Evolutionary conservation across 2,113 vertebrate genomes (phyloP).

Genomic region (Dendrocopos noguchii): DNA sequence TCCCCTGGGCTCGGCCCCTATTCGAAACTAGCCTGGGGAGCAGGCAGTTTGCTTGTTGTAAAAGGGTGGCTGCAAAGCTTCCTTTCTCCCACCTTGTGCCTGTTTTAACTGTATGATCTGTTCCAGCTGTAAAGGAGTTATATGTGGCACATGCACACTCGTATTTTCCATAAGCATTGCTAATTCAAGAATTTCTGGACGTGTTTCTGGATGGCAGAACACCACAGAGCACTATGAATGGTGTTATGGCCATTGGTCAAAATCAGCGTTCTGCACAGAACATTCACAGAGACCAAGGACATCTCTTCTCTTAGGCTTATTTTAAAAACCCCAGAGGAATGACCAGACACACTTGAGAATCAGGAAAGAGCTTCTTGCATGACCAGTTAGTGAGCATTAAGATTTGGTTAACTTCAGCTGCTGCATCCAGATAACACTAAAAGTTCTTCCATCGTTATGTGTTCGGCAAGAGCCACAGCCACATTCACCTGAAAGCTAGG

Average conservation of each 20-base stretch:
- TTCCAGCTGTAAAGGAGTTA: neutral
- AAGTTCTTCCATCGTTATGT: accelerated
- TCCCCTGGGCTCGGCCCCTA: neutral
- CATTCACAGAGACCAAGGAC: neutral
- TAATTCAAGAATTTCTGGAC: neutral
- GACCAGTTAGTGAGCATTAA: neutral
- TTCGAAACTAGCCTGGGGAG: neutral
- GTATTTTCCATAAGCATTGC: neutral
- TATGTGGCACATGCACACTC: neutral
- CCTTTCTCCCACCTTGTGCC: neutral
- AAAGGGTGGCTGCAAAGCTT: neutral
- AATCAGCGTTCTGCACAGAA: neutral
- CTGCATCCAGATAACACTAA: accelerated
- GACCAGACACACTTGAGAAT: neutral
- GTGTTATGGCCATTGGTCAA: neutral
- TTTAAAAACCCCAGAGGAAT: neutral
- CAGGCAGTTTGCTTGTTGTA: neutral
- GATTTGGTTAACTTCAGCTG: neutral
- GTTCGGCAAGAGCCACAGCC: neutral
- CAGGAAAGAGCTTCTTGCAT: neutral
- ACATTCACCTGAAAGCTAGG: neutral
- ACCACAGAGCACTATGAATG: neutral
- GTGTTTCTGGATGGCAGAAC: neutral
- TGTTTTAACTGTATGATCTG: neutral
- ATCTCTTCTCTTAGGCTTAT: neutral